These are phyloP conservation scores for Oreotrochilus melanogaster DNA, from an alignment of 2,113 vertebrate species.

Conservation along the genomic window DNA sequence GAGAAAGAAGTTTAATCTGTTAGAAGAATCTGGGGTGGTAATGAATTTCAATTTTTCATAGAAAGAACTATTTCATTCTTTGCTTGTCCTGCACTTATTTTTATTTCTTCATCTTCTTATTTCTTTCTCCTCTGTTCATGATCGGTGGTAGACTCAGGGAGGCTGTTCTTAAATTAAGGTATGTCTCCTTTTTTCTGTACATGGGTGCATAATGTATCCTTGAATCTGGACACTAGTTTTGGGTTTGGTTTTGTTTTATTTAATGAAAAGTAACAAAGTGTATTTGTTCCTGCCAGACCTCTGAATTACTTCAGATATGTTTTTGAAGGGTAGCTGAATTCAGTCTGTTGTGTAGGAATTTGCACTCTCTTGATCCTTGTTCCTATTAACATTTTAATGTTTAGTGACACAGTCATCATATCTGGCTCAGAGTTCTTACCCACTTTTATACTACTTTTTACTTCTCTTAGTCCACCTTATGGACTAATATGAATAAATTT, in stretches of 20 bases:
- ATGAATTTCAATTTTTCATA: not conserved
- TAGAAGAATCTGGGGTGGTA: not conserved
- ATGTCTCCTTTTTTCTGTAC: not conserved
- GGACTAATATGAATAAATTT: conserved; percentile 5
- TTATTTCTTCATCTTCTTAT: not conserved
- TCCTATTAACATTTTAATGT: not conserved
- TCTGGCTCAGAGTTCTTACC: not conserved
- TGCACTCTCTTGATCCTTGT: not conserved
- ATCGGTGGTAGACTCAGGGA: not conserved
- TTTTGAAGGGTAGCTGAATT: not conserved
- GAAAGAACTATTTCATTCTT: not conserved
- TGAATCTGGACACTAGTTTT: not conserved
- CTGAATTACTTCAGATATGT: not conserved
- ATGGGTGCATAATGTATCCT: not conserved
- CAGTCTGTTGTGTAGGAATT: not conserved
- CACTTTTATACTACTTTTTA: not conserved
- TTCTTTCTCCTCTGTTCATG: not conserved
- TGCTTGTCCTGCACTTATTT: not conserved
- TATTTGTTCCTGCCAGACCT: not conserved
- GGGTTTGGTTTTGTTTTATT: not conserved
- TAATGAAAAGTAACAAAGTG: not conserved
- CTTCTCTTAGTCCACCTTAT: not conserved
- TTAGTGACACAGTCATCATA: conserved; percentile 7
- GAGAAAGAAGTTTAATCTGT: not conserved
- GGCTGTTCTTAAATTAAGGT: not conserved